A percentile compares a stretch with the other conserved stretches of the same genome.
Evolutionary conservation across 2,113 vertebrate species (phyloP).

Genomic region (Stigmatopora argus): DNA sequence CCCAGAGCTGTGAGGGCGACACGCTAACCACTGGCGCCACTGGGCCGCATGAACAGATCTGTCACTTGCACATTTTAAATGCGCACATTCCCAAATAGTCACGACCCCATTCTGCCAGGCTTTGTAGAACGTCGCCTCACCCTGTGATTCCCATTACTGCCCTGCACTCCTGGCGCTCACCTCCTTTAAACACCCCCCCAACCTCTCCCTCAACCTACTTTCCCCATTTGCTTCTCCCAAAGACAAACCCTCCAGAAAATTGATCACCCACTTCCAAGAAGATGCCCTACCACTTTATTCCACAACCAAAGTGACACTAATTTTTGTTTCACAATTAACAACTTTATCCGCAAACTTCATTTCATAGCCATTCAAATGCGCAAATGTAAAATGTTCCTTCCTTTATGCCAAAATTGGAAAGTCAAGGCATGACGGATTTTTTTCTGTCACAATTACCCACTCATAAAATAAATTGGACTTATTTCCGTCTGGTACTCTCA

Average conservation of each 20-base stretch:
- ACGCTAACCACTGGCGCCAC: no score
- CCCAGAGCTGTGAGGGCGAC: no score
- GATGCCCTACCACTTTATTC: constrained; percentile 3
- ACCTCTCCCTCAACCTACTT: constrained; percentile 7
- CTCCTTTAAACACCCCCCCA: constrained; percentile 10
- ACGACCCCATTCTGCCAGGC: constrained; percentile 27
- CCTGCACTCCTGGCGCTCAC: constrained; percentile 51
- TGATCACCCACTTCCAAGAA: constrained; percentile 42
- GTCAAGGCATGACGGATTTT: constrained; percentile 11
- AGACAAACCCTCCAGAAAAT: constrained; percentile 21
- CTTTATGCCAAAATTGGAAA: constrained; percentile 22
- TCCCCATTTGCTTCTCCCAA: constrained; percentile 10
- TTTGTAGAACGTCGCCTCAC: constrained; percentile 22
- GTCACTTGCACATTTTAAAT: no score
- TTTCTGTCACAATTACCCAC: neutral
- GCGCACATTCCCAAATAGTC: neutral
- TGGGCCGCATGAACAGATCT: no score
- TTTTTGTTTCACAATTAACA: neutral
- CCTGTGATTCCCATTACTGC: constrained; percentile 69
- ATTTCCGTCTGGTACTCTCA: constrained; percentile 4
- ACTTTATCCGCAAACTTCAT: neutral
- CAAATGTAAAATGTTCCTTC: constrained; percentile 14
- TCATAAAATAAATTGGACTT: constrained; percentile 7
- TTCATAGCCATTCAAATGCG: neutral
- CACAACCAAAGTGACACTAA: neutral